Percentiles rank a stretch among this genome's conserved stretches.
phyloP scores from a whole-genome alignment of 2,797 vertebrate species.

The Steatocranus sp. region DNA sequence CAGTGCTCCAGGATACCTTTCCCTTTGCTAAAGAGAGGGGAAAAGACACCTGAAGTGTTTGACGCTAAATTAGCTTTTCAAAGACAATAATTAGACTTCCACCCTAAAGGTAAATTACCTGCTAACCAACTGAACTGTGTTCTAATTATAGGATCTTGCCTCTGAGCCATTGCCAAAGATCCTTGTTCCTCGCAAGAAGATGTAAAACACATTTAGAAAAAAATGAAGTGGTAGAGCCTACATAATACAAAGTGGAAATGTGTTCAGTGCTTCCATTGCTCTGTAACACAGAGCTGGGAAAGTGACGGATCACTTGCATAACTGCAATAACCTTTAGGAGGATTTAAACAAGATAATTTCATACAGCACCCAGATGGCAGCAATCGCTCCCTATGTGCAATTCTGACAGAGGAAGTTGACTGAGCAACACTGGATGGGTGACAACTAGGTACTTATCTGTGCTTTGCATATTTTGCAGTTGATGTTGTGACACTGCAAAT shows the following conservation, averaged over 20 bases:
- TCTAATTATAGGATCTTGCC: constrained; percentile 82
- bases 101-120: constrained; percentile 84
- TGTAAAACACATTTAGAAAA: constrained; percentile 71
- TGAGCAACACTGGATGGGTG: constrained; percentile 54
- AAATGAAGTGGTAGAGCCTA: constrained; percentile 55
- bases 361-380: constrained; percentile 46
- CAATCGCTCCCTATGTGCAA: constrained; percentile 32
- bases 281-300: constrained; percentile 24
- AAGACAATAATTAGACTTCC: constrained; percentile 85
- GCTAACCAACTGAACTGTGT: constrained; percentile 81
- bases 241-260: constrained; percentile 54
- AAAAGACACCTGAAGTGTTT: constrained; percentile 82
- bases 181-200: constrained; percentile 61
- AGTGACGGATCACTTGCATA: constrained; percentile 42
- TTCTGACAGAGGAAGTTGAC: constrained; percentile 55
- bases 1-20: constrained; percentile 70
- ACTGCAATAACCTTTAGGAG: constrained; percentile 62
- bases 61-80: constrained; percentile 83
- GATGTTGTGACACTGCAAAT: constrained; percentile 67
- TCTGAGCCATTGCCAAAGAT: constrained; percentile 68
- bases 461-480: constrained; percentile 66
- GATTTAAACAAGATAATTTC: constrained; percentile 62
- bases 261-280: constrained; percentile 16
- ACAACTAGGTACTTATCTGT: constrained; percentile 64
- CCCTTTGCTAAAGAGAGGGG: constrained; percentile 69